Conservation (phyloP, 2,888 invertebrate genomes). For the Eudemis profundana region DNA sequence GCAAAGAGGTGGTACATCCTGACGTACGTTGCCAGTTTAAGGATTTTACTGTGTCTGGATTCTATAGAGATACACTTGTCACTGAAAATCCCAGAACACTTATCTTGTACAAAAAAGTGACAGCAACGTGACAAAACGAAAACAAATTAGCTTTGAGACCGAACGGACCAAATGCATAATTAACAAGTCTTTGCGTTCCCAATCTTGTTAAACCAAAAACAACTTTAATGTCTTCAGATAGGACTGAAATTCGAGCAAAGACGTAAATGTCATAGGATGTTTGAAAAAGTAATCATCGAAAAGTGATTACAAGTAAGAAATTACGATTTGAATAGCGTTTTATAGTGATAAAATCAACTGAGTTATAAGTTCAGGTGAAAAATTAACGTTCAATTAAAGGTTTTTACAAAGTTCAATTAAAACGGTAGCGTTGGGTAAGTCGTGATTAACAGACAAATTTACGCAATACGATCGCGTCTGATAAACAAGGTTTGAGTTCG, state of each 20-base stretch:
- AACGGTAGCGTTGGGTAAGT: conserved; percentile 72
- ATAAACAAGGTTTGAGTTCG: conserved; percentile 51
- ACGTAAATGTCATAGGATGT: not conserved
- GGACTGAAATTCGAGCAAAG: not conserved
- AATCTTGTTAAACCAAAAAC: conserved; percentile 4
- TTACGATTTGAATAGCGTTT: conserved; percentile 37
- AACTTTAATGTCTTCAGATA: not conserved
- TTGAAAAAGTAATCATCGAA: conserved; percentile 22
- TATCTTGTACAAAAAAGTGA: conserved; percentile 9
- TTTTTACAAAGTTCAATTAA: conserved; percentile 67
- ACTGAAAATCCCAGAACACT: not conserved
- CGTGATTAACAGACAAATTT: conserved; percentile 73
- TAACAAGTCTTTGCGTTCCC: conserved; percentile 4
- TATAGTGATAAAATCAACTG: conserved; percentile 52
- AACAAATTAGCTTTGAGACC: conserved; percentile 25
- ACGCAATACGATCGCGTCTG: conserved; percentile 71
- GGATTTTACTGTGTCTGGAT: not conserved
- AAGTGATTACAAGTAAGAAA: conserved; percentile 32
- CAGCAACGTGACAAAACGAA: conserved; percentile 29
- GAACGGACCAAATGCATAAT: conserved; percentile 31
- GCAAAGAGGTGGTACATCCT: no score
- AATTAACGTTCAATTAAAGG: conserved; percentile 60
- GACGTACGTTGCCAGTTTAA: no score
- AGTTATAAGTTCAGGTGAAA: conserved; percentile 59
- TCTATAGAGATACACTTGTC: not conserved